These are phyloP conservation scores for Rhagologus leucostigma DNA, from an alignment of 2,113 vertebrate genomes.

Conservation along the genomic window DNA sequence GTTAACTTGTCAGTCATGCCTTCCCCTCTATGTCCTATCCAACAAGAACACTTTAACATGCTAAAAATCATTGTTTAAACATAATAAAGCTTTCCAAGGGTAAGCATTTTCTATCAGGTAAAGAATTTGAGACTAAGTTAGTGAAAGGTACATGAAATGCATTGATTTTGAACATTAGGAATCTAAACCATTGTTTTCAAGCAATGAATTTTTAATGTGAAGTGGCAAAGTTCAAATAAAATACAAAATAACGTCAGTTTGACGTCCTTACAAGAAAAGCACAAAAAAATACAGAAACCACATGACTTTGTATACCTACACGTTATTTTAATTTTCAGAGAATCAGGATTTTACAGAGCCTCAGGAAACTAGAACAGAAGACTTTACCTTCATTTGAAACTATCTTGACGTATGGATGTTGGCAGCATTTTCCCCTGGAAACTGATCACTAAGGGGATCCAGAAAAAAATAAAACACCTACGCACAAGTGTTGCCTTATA, in stretches of 20 bases:
- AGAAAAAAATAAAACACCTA: background rate
- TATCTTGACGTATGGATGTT: background rate
- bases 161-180: background rate
- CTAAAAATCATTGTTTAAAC: background rate
- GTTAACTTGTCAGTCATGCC: constrained; percentile 36
- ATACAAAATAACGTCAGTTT: background rate
- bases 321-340: background rate
- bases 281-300: background rate
- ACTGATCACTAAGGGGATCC: background rate
- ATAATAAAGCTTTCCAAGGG: background rate
- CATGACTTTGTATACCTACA: background rate
- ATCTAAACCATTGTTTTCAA: background rate
- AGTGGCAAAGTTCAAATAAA: background rate
- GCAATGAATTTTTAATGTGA: background rate
- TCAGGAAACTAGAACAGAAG: background rate
- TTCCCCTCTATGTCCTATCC: background rate
- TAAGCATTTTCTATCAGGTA: background rate
- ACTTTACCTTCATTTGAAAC: background rate
- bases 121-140: background rate
- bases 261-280: background rate
- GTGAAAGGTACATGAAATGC: background rate
- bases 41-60: background rate
- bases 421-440: background rate
- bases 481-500: accelerated
- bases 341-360: background rate